These are phyloP conservation scores for Nothocercus julius DNA, from an alignment of 2,113 vertebrate genomes.

Conservation along the genomic window DNA sequence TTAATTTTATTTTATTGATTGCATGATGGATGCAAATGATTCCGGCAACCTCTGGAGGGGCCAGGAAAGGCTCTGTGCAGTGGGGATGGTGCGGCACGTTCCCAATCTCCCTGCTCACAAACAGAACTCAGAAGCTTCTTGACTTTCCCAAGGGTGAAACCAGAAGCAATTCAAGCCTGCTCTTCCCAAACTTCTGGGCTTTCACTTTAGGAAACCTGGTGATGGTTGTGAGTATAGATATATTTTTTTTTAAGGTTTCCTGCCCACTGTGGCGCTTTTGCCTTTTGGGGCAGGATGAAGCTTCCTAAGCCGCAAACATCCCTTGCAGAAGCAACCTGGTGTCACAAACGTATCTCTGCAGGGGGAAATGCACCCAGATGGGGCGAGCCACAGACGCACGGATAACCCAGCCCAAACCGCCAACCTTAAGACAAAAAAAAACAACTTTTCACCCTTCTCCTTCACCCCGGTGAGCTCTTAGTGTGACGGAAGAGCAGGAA, in stretches of 20 bases:
- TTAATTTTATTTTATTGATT: background rate
- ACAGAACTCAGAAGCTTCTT: background rate
- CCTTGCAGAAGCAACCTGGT: too few relatives aligned
- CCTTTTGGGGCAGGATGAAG: too few relatives aligned
- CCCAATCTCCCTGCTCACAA: background rate
- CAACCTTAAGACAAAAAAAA: background rate
- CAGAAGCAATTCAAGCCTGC: background rate
- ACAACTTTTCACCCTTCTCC: background rate
- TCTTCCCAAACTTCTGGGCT: background rate
- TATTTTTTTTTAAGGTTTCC: conserved; percentile 5
- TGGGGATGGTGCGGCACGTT: too few relatives aligned
- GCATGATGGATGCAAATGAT: background rate
- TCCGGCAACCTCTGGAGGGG: background rate
- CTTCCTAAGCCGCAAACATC: too few relatives aligned
- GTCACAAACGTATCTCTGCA: too few relatives aligned
- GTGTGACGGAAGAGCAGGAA: background rate
- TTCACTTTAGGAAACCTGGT: conserved; percentile 25
- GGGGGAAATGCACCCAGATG: accelerated
- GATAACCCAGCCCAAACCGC: background rate
- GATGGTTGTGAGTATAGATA: background rate
- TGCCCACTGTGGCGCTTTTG: too few relatives aligned
- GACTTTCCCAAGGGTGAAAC: conserved; percentile 14
- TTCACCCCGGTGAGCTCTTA: background rate
- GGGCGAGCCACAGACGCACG: background rate
- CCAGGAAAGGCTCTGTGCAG: too few relatives aligned